phyloP scores from a whole-genome alignment of 2,888 invertebrate genomes.

The Cybosia mesomella region DNA sequence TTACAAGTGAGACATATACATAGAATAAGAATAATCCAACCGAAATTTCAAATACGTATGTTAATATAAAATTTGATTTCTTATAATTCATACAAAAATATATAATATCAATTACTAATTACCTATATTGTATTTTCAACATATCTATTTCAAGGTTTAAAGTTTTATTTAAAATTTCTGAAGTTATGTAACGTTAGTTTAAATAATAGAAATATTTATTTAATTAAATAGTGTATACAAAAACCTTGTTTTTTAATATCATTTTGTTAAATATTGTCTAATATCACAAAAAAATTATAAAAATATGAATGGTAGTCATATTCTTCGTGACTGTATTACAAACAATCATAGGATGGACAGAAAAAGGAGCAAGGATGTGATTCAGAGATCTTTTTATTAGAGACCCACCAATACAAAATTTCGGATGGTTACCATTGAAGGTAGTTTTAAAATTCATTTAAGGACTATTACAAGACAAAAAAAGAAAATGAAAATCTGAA shows the following conservation, averaged over 20 bases:
- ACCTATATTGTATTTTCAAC: constrained; percentile 10
- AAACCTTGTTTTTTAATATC: constrained; percentile 23
- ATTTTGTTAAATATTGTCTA: no score
- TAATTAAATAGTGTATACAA: constrained; percentile 48
- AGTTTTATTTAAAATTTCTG: constrained; percentile 33
- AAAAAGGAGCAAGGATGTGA: no score
- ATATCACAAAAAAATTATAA: no score
- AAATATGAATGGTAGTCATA: neutral
- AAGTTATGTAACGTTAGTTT: constrained; percentile 37
- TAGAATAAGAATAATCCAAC: neutral
- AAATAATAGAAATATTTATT: constrained; percentile 46
- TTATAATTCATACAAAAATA: neutral
- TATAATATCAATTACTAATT: neutral
- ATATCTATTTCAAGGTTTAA: constrained; percentile 22
- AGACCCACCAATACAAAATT: no score
- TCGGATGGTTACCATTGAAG: no score
- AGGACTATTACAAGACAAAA: no score
- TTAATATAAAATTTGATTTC: neutral
- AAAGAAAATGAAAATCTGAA: no score
- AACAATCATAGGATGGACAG: neutral
- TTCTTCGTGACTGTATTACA: no score
- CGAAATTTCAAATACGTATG: neutral
- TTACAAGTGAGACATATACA: neutral
- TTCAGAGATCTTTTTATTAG: no score
- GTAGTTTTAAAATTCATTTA: no score